phyloP scores from a whole-genome alignment of 2,888 invertebrate species.

The Macaria notata region DNA sequence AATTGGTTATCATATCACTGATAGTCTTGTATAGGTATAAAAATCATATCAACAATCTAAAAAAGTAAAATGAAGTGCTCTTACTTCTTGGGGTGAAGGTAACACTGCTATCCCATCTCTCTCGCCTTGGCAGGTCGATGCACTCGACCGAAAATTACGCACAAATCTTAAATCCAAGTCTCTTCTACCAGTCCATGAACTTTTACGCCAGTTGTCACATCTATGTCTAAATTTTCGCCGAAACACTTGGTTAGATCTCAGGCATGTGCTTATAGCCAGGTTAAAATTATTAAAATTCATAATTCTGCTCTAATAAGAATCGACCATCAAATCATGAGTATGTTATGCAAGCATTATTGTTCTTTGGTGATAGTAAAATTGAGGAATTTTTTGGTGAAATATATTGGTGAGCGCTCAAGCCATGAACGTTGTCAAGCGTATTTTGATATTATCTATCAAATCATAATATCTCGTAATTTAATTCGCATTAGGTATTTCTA shows the following conservation, averaged over 20 bases:
- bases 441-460: too few species aligned
- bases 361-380: not conserved
- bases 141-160: conserved; percentile 48
- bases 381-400: too few species aligned
- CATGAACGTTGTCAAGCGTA: too few species aligned
- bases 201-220: conserved; percentile 43
- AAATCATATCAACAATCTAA: too few species aligned
- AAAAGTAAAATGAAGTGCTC: conserved; percentile 28
- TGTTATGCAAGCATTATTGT: conserved; percentile 59
- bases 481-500: too few species aligned
- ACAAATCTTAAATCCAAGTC: conserved; percentile 36
- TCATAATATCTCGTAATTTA: too few species aligned
- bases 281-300: conserved; percentile 65
- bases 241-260: conserved; percentile 54
- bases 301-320: conserved; percentile 38
- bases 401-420: too few species aligned
- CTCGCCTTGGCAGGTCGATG: conserved; percentile 38
- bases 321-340: conserved; percentile 42
- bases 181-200: conserved; percentile 35
- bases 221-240: conserved; percentile 40
- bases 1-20: too few species aligned
- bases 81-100: conserved; percentile 72
- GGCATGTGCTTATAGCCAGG: conserved; percentile 51
- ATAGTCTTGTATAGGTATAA: too few species aligned
- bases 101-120: conserved; percentile 60